These are phyloP conservation scores for Drosophila leontia DNA, from an alignment of 1,140 invertebrate genomes.

Conservation along the genomic window DNA sequence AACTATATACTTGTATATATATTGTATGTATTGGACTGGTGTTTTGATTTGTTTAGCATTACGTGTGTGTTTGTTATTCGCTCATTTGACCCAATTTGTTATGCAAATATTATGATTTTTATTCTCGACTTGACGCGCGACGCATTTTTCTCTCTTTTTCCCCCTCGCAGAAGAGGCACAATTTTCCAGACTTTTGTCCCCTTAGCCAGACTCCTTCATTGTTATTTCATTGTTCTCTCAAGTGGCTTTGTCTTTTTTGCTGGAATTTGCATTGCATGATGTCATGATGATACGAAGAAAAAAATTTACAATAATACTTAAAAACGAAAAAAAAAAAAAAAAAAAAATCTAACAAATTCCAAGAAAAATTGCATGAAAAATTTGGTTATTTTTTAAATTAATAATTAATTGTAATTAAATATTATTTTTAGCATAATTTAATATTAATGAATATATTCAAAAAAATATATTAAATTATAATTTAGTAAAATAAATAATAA, in stretches of 20 bases:
- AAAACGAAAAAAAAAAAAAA: constrained; percentile 6
- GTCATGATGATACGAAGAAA: constrained; percentile 21
- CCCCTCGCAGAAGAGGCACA: constrained; percentile 2
- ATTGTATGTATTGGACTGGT: constrained; percentile 2
- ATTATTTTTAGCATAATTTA: not conserved
- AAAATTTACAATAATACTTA: constrained; percentile 10
- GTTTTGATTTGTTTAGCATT: constrained; percentile 55
- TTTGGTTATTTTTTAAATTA: too few relatives aligned
- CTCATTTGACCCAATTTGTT: constrained; percentile 75
- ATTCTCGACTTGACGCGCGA: constrained; percentile 15
- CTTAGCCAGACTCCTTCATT: constrained; percentile 13
- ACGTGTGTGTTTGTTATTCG: constrained; percentile 46
- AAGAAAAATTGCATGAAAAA: not conserved
- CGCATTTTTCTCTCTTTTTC: constrained; percentile 8
- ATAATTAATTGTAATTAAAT: not conserved
- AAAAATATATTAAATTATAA: too few relatives aligned
- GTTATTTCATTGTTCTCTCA: constrained; percentile 38
- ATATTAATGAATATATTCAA: not conserved
- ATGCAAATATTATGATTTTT: constrained; percentile 70
- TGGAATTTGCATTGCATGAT: constrained; percentile 45
- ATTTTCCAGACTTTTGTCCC: constrained; percentile 40
- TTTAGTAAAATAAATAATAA: too few relatives aligned
- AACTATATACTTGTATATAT: constrained; percentile 6
- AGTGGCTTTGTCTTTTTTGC: constrained; percentile 30
- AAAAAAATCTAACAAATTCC: too few relatives aligned